Evolutionary conservation across 2,888 invertebrate genomes (phyloP), one percentile per base, ranked within the genome.

Genomic region (Diplolepis rosae): DNA sequence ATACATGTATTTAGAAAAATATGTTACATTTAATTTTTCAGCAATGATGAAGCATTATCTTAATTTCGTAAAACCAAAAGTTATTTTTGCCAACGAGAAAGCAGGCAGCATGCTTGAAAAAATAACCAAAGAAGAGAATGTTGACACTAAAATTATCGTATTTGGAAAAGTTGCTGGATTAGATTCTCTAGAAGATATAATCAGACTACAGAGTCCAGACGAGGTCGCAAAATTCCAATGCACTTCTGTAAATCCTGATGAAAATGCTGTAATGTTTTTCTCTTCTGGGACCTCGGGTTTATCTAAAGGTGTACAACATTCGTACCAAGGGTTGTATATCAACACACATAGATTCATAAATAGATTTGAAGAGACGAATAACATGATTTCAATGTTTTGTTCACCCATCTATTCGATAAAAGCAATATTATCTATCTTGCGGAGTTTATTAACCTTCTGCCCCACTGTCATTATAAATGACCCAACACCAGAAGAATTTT

Each of bases 241-340:
- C 50, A 35, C 35, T 1, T 39, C 77, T 48, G 67, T 80, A 0
- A 65, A 76, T 32, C 27, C 69, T 0, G 67, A 72, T 0, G 65
- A 80, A n/a, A 79, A 83, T 0, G 80, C 80, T 0, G 15, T 79
- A 6, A 80, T 88, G 2, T 28, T 87, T 1, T 87, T 82, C 45
- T 85, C 87, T 0, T 88, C 88, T 0, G 88, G 88, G 1, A 86
- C 84, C 0, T 87, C 86, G 0, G 87, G 85, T 0, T 28, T 81
- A 4, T 84, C 88, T 0, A 88, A 88, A 30, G 85, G 83, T 1
- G 82, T 83, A 0, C 76, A 83, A 2, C 56, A 85, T 0, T 79
- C 85, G 1, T 82, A 86, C 50, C 61, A 71, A 11, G 50, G 77
- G 4, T 11, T 85, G 2, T 42, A 81, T 13, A 35, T 66, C 0